Evolutionary conservation across 2,888 invertebrate genomes (phyloP), one percentile per base, ranked within the genome.

Genomic region (Amaurobius ferox): DNA sequence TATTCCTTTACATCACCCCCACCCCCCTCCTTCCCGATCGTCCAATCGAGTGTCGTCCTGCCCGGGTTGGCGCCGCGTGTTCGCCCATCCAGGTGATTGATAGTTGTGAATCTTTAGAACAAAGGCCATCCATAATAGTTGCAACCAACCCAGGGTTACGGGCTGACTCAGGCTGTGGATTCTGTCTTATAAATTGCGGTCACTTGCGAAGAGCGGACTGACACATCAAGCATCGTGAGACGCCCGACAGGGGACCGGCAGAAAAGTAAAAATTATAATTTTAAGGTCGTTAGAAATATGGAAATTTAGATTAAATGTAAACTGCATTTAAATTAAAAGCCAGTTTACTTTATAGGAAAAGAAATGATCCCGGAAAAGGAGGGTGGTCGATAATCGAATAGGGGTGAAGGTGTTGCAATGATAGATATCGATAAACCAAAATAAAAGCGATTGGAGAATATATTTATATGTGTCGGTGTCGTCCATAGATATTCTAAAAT

Each of bases 71-170:
- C 83, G 83, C 77, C 83, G 44, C 29, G 72, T 64, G 55, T 77
- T 72, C 71, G 77, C 72, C 81, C 76, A 72, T 73, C 77, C 39
- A 32, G 77, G 71, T 85, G 83, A 85, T 85, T 85, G 83, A 85
- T 85, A 85, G 83, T 85, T 85, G 76, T 77, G 83, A 85, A 85
- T 85, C 83, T 85, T 85, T 72, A 85, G 83, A 85, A 85, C 83
- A 85, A 85, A 85, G 83, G 83, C 83, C 71, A 85, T 85, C 83
- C 77, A 85, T 85, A 85, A 85, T 85, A 77, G 77, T 72, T 72
- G 81, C 67, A 70, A 64, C 76, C 77, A 83, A 71, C 83, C 77
- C 66, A 32, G 35, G 32, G 32, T 66, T 77, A 72, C 76, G 68
- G 77, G 83, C 83, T 85, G 83, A 85, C 71, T 85, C 83, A 85